Evolutionary conservation across 2,113 vertebrate genomes (phyloP).

Genomic region (Sarotherodon lohbergeri): DNA sequence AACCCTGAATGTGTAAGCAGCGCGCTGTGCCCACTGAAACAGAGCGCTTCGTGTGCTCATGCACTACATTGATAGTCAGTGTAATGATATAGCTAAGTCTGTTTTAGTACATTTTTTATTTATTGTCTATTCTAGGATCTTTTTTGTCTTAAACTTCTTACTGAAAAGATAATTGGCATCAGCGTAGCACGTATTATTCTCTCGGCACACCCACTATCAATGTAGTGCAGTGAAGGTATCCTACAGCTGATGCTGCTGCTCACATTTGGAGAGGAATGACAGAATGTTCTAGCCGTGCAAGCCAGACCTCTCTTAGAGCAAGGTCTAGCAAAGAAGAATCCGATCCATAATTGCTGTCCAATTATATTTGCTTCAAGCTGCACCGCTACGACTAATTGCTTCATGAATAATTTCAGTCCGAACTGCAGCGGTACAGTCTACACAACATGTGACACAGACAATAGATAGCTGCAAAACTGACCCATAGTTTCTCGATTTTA

Average conservation of each 20-base stretch:
- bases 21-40: neutral
- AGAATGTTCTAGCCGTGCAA: conserved; percentile 15
- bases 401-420: conserved; percentile 60
- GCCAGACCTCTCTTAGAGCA: conserved; percentile 51
- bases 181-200: neutral
- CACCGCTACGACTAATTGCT: conserved; percentile 60
- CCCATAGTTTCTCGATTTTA: neutral
- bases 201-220: neutral
- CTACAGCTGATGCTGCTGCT: conserved; percentile 5
- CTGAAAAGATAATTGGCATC: conserved; percentile 40
- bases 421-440: neutral
- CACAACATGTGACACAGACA: conserved; percentile 27
- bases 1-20: neutral
- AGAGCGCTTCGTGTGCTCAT: neutral
- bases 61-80: neutral
- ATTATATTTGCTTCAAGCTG: conserved; percentile 66
- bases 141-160: neutral
- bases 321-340: conserved; percentile 54
- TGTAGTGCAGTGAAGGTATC: neutral
- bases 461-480: conserved; percentile 30
- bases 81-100: neutral
- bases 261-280: conserved; percentile 39
- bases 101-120: neutral
- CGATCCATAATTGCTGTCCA: conserved; percentile 65
- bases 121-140: neutral